These are phyloP conservation scores for Odobenus rosmarus DNA, from an alignment of 2,113 vertebrate species.

Conservation along the genomic window DNA sequence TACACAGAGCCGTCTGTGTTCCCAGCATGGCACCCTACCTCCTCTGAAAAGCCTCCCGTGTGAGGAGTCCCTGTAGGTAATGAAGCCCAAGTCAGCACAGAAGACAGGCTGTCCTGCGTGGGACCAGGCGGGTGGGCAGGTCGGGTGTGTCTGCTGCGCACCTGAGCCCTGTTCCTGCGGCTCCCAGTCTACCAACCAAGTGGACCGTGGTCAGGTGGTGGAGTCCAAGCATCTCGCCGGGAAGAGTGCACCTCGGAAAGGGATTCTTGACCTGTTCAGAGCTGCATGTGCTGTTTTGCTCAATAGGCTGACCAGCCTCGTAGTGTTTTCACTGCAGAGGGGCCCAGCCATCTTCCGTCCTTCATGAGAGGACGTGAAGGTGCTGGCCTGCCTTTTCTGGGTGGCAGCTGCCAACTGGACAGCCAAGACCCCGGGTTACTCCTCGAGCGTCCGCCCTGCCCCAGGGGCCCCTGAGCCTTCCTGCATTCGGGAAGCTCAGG, in stretches of 20 bases:
- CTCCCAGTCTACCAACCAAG: accelerated
- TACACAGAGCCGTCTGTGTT: constrained; percentile 24
- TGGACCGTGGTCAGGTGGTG: background rate
- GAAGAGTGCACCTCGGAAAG: background rate
- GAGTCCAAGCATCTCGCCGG: background rate
- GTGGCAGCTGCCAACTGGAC: constrained; percentile 1
- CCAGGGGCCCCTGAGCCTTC: background rate
- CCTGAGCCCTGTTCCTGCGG: background rate
- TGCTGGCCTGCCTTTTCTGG: constrained; percentile 30
- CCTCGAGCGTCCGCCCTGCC: background rate
- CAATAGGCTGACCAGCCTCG: accelerated
- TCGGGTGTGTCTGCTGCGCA: accelerated
- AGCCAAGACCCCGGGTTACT: background rate
- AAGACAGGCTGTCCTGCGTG: background rate
- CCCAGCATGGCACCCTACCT: background rate
- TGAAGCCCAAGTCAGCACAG: background rate
- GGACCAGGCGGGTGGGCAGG: accelerated
- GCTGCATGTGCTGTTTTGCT: background rate
- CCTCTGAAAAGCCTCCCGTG: background rate
- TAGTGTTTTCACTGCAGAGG: background rate
- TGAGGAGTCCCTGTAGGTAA: accelerated
- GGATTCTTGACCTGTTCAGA: background rate
- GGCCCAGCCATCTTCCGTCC: background rate
- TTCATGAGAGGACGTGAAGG: background rate
- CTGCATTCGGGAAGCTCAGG: background rate